Evolutionary conservation across 2,888 invertebrate genomes (phyloP), one percentile per base, ranked within the genome.

Genomic region (Cryptus viduatorius): DNA sequence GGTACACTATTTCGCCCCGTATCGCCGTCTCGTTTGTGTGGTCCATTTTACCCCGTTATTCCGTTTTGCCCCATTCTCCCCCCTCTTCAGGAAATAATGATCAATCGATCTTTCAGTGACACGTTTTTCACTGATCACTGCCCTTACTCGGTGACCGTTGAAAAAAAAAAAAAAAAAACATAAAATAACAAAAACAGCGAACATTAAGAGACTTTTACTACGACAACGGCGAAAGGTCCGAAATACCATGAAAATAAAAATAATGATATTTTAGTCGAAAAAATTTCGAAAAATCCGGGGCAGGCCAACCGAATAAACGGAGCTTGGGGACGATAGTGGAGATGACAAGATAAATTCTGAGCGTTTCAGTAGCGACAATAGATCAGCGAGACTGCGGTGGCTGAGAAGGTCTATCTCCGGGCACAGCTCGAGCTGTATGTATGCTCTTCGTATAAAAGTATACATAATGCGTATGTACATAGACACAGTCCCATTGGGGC

Each of bases 211-310:
- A 37, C 0, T 69, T 8, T 46, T 69, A n/a, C 31, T 14, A 71
- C 77, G 64, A 72, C 61, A 42, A 59, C 48, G 42, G 37, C 65
- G 53, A 59, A 16, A 37, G 37, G 59, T 50, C 14, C 24, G 24
- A 24, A 16, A 10, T 2, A 31, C 44, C 31, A 64, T 71, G 77
- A 82, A 65, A 77, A 68, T 73, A 82, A 82, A 78, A 67, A 61
- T 72, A 78, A 78, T 82, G 68, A 82, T 73, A 72, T 59, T 82
- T 82, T 78, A 50, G 72, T 46, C 59, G 48, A 72, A 48, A 48
- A 73, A 78, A 72, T 82, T 67, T 73, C 44, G 46, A 42, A 68
- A 24, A 24, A 24, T 24, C 3, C 24, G 24, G 3, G 24, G 3
- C 3, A 65, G 56, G 77, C 50, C 53, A 77, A 77, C 77, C 71